Base-by-base conservation (phyloP, 2,113 vertebrate species). In the Coracopsis vasa region DNA sequence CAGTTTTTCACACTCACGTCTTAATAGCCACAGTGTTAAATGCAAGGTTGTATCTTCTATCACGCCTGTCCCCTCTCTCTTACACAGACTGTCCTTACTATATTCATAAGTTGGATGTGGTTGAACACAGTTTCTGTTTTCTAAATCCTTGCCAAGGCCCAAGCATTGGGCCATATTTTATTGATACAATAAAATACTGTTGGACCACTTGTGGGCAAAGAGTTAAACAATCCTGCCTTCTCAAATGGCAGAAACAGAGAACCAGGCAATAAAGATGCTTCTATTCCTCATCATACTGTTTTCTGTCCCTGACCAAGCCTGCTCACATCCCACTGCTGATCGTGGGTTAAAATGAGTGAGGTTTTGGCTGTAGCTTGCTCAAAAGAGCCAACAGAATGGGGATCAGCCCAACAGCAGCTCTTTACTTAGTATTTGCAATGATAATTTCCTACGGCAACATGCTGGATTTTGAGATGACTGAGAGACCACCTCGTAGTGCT, bases 1-100 rank as follows among this genome's bases (percentile, higher is more conserved):
- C 37, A 81, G 15, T 11, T 91, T 74, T 86, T 41, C 62, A 35
- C 13, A 82, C 42, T 37, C 17, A 53, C 3, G 15, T 80, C 47
- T 77, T 29, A 24, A 69, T 2, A 66, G 62, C 2, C 5, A 82
- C 70, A 90, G 64, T 37, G 61, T 80, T 82, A 67, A 75, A 87
- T 21, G 10, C 11, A 70, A 91, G n/a, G 33, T 28, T 67, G 0
- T 23, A 27, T 18, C 35, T 86, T 53, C 33, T 42, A 7, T n/a
- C 0, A 1, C 1, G 6, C 41, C 62, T 7, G 10, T 25, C 9
- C 23, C 4, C 5, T 24, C 51, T 61, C 31, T 69, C 47, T 29
- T 37, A 60, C 13, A 53, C 29, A 66, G 80, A 67, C 13, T n/a
- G 16, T 47, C 20, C 60, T 73, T 51, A 54, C 35, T 60, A 31